These are phyloP conservation scores for Podiceps cristatus DNA, from an alignment of 2,113 vertebrate genomes.

Conservation along the genomic window DNA sequence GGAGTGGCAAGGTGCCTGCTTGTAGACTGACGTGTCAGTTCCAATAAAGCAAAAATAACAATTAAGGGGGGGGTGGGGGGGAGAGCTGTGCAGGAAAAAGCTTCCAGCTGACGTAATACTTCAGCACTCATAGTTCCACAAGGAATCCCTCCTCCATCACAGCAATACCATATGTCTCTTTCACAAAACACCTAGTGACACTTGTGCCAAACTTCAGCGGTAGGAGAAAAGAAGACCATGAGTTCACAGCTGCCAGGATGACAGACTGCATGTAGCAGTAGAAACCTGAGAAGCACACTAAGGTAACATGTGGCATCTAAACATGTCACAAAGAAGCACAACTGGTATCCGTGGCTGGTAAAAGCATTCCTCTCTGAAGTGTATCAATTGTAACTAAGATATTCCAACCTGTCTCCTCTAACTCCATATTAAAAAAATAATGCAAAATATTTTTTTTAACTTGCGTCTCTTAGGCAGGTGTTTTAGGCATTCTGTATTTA, in stretches of 20 bases:
- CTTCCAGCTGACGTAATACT: not conserved
- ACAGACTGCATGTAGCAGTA: conserved; percentile 17
- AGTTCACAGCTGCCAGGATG: not conserved
- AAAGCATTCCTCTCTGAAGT: not conserved
- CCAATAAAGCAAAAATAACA: conserved; percentile 39
- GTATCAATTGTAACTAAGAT: not conserved
- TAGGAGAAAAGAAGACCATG: not conserved
- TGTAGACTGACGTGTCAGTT: not conserved
- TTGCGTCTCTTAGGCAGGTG: not conserved
- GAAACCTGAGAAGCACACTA: conserved; percentile 17
- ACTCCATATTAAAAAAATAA: not conserved
- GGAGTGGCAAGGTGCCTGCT: conserved; percentile 7
- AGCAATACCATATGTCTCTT: conserved; percentile 21
- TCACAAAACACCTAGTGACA: not conserved
- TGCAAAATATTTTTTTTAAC: not conserved
- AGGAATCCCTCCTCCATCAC: conserved; percentile 40
- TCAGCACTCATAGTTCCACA: not conserved
- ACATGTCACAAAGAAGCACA: not conserved
- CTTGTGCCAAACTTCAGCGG: not conserved
- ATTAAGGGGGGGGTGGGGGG: not conserved
- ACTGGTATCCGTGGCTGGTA: not conserved
- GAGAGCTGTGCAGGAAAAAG: not conserved
- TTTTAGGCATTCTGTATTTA: not conserved
- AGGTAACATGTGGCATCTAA: not conserved
- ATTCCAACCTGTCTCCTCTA: not conserved